Conservation (phyloP, 2,888 invertebrate genomes). For the Melieria picta region DNA sequence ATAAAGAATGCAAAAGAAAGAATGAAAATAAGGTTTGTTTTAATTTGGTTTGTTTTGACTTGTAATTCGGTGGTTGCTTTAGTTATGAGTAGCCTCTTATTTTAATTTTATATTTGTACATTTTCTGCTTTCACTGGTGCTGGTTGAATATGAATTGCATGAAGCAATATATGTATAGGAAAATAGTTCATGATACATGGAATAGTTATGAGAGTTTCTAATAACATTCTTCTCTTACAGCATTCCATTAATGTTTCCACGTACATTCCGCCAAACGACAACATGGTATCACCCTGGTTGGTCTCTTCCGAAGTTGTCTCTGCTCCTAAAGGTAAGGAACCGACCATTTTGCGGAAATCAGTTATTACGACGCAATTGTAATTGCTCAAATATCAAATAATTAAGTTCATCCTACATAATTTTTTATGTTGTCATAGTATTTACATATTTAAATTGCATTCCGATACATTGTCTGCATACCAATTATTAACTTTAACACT, state of each 20-base stretch:
- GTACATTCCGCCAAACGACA: constrained; percentile 67
- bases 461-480: too few relatives aligned
- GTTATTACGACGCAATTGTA: constrained; percentile 88
- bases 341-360: constrained; percentile 82
- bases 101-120: constrained; percentile 18
- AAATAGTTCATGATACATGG: too few relatives aligned
- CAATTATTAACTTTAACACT: too few relatives aligned
- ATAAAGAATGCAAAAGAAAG: constrained; percentile 46
- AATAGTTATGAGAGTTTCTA: background rate
- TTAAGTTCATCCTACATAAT: constrained; percentile 5
- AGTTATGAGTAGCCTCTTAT: constrained; percentile 17
- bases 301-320: constrained; percentile 80
- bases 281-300: constrained; percentile 84
- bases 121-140: background rate
- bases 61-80: constrained; percentile 22
- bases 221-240: constrained; percentile 51
- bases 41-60: constrained; percentile 31
- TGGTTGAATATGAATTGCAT: too few relatives aligned
- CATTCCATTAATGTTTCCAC: constrained; percentile 67
- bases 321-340: constrained; percentile 73
- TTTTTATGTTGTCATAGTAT: background rate
- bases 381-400: constrained; percentile 39
- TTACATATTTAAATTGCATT: too few relatives aligned
- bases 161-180: too few relatives aligned
- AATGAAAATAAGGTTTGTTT: constrained; percentile 59